Base-by-base conservation (phyloP, 2,888 invertebrate genomes). In the Ischnus inquisitorius region DNA sequence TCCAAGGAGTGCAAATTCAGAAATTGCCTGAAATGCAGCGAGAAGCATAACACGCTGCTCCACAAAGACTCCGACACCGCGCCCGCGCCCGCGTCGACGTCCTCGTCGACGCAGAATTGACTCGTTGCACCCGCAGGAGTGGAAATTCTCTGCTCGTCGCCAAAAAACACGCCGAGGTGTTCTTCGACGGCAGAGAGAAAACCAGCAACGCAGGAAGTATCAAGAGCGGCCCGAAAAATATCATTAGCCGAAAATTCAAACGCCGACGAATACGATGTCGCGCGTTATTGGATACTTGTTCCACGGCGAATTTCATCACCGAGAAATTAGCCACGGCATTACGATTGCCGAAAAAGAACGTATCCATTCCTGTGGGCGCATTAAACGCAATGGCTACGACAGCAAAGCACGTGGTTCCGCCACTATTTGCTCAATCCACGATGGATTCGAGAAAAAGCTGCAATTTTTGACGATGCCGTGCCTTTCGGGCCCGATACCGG, bases 241-340 rank as follows among this genome's bases (percentile, higher is more conserved):
- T 3, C 34, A 78, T 34, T 10, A 10, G 1, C 82, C 85, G n/a
- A 75, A 74, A 43, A 85, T 85, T 39, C 34, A 60, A 72, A 10
- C 60, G 77, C 28, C 71, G 65, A 46, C 68, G 39, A 2, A 19
- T 82, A 1, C 14, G 25, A 1, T 82, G 85, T 28, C 69, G 85
- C 41, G 62, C 82, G 0, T 19, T 84, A 3, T 48, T 86, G 10
- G 85, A 87, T 39, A 85, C 81, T 6, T 68, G 87, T 54, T 82
- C 85, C 3, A 82, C 76, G 8, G 54, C 79, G 1, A 83, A 86
- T 48, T 87, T 86, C 22, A 85, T 87, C 2, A 85, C 85, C 0
- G 79, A 83, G 48, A 4, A 22, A 0, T 51, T 82, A 1, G 85
- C 77, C 1, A 43, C 48, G 3, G 19, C n/a, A 2, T n/a, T 85